phyloP scores from a whole-genome alignment of 2,113 vertebrate species.

The Gymnogyps californianus region DNA sequence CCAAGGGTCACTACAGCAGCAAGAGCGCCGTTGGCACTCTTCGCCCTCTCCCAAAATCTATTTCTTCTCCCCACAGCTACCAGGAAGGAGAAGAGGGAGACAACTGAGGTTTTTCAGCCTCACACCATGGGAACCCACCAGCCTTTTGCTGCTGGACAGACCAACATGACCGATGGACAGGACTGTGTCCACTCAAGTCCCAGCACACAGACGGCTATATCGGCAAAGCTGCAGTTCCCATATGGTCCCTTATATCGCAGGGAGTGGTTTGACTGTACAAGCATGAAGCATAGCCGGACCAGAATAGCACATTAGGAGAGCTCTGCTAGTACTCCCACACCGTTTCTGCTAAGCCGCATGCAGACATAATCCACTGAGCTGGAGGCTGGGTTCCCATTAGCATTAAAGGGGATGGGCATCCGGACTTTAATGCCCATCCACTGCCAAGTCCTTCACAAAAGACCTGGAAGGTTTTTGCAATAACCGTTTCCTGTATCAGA shows the following conservation, averaged over 20 bases:
- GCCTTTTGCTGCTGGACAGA: not conserved
- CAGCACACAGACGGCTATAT: not conserved
- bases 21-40: not conserved
- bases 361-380: not conserved
- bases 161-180: accelerated
- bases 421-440: not conserved
- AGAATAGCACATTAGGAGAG: not conserved
- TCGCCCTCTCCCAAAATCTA: not conserved
- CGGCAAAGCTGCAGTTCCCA: not conserved
- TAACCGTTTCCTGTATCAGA: not conserved
- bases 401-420: not conserved
- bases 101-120: not conserved
- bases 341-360: not conserved
- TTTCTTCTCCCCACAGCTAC: not conserved
- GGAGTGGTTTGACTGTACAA: not conserved
- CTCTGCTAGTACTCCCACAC: not conserved
- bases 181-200: not conserved
- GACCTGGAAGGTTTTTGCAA: not conserved
- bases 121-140: not conserved
- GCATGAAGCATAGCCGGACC: not conserved
- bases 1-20: not conserved
- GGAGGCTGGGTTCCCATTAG: not conserved
- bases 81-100: not conserved
- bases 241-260: not conserved
- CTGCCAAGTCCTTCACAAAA: not conserved